These are phyloP conservation scores for Leucoraja ocellata DNA, from an alignment of 2,797 vertebrate species.

Conservation along the genomic window DNA sequence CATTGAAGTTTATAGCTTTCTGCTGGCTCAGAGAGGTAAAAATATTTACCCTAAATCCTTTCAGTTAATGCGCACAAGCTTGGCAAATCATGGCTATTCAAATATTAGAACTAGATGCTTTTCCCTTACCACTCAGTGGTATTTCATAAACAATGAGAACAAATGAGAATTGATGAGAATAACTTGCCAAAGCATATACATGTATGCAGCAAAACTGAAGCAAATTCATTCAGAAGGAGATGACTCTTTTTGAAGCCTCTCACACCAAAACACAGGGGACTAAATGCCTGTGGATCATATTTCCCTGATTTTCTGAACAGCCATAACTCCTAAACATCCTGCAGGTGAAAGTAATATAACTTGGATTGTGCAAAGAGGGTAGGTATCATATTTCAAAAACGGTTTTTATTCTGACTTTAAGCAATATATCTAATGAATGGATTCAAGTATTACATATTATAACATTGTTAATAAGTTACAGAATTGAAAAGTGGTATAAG, in stretches of 20 bases:
- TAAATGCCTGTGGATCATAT: background rate
- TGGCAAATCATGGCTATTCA: background rate
- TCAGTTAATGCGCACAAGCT: background rate
- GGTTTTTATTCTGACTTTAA: background rate
- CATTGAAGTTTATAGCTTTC: background rate
- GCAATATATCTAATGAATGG: background rate
- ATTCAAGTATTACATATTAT: background rate
- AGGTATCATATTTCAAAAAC: conserved; percentile 21
- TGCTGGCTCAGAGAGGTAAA: background rate
- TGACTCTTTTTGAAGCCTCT: background rate
- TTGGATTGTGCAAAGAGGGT: background rate
- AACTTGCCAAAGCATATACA: background rate
- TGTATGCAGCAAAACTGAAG: background rate
- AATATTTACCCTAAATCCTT: background rate
- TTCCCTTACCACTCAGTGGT: background rate
- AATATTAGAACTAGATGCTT: background rate
- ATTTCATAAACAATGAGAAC: background rate
- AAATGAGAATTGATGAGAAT: background rate
- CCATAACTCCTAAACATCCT: conserved; percentile 4
- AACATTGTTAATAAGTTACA: background rate
- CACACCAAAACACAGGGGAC: conserved; percentile 15
- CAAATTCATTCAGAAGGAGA: background rate
- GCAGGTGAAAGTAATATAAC: conserved; percentile 18
- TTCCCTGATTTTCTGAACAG: conserved; percentile 26
- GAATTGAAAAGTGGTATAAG: background rate